Base-by-base conservation (phyloP, 2,797 vertebrate genomes). In the Macroramphosus scolopax region DNA sequence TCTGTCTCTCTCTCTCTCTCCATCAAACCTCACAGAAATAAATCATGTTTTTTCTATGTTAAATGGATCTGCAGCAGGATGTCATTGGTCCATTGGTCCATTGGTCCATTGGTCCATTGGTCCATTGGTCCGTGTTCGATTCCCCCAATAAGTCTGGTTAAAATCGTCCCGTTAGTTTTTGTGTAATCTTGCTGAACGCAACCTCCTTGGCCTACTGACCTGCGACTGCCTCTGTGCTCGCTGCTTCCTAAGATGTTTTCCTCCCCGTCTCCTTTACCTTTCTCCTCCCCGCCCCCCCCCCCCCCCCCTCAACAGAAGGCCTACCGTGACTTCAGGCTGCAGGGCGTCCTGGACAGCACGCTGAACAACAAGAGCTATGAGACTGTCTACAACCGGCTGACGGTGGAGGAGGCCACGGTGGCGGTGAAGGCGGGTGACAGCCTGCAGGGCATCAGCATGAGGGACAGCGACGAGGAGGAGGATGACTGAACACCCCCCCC, bases 391-490 rank as follows among this genome's bases (percentile, higher is more conserved):
- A 94, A 89, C 74, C 92, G 95, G 0, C 87, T 99, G 70, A 93
- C 89, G 0, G 87, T 97, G n/a, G 96, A 98, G 78, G 96, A 98
- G 33, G 93, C 96, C 53, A 95, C 93, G 0, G 87, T 88, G 8
- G 89, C 93, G 0, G 95, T 96, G 18, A 93, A 92, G 0, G 88
- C 92, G 4, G 88, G 90, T 0, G 91, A 89, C 31, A 91, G 92
- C 55, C 93, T 97, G 64, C 94, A 94, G 80, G 96, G 95, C 37
- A 91, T 98, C 76, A 93, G 92, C 7, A 98, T 98, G 95, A 95
- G 92, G 62, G 94, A 98, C 89, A 98, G 95, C 2, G 95, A 98
- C 2, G n/a, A n/a, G n/a, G 92, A 96, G 81, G 95, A 97, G 46
- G 93, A 95, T 30, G 91, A 92, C 33, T 95, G 34, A 87, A 47